Evolutionary conservation across 64 coral and sea anemone species (phyloP).

Genomic region (Actinia tenebrosa): DNA sequence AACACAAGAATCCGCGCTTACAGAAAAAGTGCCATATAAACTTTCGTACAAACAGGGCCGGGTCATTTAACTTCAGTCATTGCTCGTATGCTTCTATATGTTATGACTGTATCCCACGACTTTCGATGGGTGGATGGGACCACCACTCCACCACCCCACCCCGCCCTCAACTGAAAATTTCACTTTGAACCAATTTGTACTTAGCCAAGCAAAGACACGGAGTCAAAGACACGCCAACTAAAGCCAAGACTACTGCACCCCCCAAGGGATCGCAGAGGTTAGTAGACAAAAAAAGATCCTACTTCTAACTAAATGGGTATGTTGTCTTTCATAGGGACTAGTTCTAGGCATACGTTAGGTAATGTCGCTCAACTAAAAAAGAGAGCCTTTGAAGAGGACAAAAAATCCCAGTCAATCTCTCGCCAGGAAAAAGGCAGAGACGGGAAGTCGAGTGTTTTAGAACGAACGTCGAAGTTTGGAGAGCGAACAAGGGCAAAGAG

Average conservation of each 20-base stretch:
- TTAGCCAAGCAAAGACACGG: not conserved
- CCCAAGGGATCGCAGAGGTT: conserved; percentile 5
- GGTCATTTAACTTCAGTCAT: no score
- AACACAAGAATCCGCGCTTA: no score
- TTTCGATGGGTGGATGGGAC: no score
- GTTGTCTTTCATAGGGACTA: conserved; percentile 5
- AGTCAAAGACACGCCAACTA: not conserved
- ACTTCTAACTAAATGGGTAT: not conserved
- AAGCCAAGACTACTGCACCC: not conserved
- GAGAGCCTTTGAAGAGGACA: not conserved
- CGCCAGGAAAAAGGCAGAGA: not conserved
- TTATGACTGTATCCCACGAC: no score
- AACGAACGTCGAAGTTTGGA: conserved; percentile 1
- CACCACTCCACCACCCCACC: no score
- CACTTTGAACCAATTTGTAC: not conserved
- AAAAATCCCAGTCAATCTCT: not conserved
- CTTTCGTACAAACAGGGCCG: no score
- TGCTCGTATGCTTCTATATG: no score
- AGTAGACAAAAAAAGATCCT: not conserved
- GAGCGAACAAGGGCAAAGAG: not conserved
- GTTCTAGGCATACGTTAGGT: conserved; percentile 3
- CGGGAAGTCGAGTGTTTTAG: not conserved
- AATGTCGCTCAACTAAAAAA: not conserved
- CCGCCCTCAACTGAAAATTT: not conserved
- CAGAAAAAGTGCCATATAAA: no score